Conservation (phyloP, 2,797 vertebrate species). For the Xenopus petersii region DNA sequence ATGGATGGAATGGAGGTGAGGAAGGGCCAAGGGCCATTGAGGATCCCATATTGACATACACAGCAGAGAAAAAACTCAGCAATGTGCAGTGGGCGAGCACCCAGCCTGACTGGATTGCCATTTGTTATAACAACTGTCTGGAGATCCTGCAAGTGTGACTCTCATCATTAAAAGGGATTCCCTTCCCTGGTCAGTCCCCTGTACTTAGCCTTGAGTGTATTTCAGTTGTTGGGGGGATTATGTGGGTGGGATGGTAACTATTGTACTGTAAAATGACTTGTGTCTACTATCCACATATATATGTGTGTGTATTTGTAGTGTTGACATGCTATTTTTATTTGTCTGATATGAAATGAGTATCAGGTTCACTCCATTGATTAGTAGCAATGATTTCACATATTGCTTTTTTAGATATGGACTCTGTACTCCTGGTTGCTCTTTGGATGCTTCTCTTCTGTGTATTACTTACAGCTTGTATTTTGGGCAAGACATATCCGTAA, state of each 20-base stretch:
- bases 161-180: not conserved
- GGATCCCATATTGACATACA: slow-evolving; percentile 97
- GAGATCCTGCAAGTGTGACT: slow-evolving; percentile 92
- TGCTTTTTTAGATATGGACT: too few relatives aligned
- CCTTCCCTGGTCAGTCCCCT: not conserved
- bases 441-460: too few relatives aligned
- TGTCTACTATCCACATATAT: not conserved
- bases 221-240: too few relatives aligned
- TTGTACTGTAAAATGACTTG: not conserved
- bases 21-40: slow-evolving; percentile 93
- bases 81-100: slow-evolving; percentile 98
- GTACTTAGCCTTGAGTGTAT: not conserved
- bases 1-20: slow-evolving; percentile 71
- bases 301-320: slow-evolving; percentile 28
- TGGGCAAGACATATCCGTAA: too few relatives aligned
- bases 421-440: too few relatives aligned
- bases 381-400: not conserved
- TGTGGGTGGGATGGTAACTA: not conserved
- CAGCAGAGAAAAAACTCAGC: slow-evolving; percentile 96
- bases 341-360: not conserved
- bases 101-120: slow-evolving; percentile 97
- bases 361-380: not conserved
- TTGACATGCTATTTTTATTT: slow-evolving; percentile 3
- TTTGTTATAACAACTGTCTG: slow-evolving; percentile 98
- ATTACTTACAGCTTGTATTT: too few relatives aligned